Evolutionary conservation across 1,140 invertebrate species (phyloP), one percentile per base, ranked within the genome.

Genomic region (Drosophila ogumai): DNA sequence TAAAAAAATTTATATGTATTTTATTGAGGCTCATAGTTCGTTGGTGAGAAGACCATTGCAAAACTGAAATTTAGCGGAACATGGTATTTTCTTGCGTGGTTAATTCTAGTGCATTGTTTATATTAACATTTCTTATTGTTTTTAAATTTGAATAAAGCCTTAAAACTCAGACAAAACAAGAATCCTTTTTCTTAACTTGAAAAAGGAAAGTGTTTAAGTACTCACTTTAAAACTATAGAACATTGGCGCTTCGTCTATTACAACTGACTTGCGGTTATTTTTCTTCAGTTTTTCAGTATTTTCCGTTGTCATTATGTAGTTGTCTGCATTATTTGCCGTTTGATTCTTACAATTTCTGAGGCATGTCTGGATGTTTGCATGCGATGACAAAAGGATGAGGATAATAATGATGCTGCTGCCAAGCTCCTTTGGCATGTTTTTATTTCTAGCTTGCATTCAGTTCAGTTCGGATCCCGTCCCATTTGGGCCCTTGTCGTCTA

Each of bases 341-440:
- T 87, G 84, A 88, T 82, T 87, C 76, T 74, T 63, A 66, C 82
- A 77, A 88, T 88, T 87, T 87, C 67, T 71, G 69, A 66, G 38
- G 34, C 65, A 80, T 82, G 84, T 87, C 82, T 75, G 85, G 57
- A 87, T 87, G 80, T 87, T 87, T 87, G 80, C 84, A 87, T 87
- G 84, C 77, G 22, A 78, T 84, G 66, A 84, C 84, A 87, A 87
- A 87, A 69, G 44, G 74, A 76, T 69, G 50, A 57, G 61, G 64
- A 54, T 66, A 66, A 65, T 79, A 74, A 79, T 86, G 82, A 54
- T 79, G 79, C 67, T 68, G 66, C 44, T 47, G 44, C 7, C 50
- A 40, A 60, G 28, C 72, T 55, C 49, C 34, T 43, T 74, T 75
- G 72, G 40, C 73, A 68, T 77, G 74, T 77, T 75, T 77, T 74